Evolutionary conservation across 2,797 vertebrate species (phyloP), one percentile per base, ranked within the genome.

Genomic region (Octomys mimax): DNA sequence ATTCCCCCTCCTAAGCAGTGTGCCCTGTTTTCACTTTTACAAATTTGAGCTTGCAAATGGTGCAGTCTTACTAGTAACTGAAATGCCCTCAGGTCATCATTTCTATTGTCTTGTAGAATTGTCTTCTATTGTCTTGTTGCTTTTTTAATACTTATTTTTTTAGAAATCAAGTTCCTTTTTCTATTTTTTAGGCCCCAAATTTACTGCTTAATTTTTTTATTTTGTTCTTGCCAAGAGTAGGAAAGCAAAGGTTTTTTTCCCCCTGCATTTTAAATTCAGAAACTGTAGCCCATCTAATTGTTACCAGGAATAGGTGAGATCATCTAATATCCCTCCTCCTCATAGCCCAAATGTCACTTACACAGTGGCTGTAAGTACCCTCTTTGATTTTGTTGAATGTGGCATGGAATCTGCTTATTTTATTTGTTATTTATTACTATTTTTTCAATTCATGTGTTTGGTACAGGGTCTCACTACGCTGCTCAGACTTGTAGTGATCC

Each of bases 321-420:
- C 81, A 93, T 97, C 46, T 19, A 46, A 16, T 62, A 62, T 13
- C 97, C 90, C 97, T 94, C 71, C 91, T 96, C 92, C 93, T 86
- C 90, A 66, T 52, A 97, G 1, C 66, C 87, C 84, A 96, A 95
- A 97, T 97, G 94, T 78, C 42, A 92, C 95, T 97, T 96, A 68
- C 82, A 22, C 54, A 59, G 14, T 92, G 33, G 90, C 95, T 97
- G 82, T 96, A 89, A 91, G 96, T 98, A 96, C 64, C 85, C 12
- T 64, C 16, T 33, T 42, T 64, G 24, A 11, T 91, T 36, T 49
- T 77, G 86, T 33, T 21, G 10, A 54, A 64, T 22, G 4, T 95
- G 19, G 42, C 91, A 26, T 85, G 49, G 19, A 87, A 87, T 92
- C 68, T 88, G 88, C 42, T 92, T 77, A 90, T 54, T 54, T 54